These are phyloP conservation scores for Mythimna loreyi DNA, from an alignment of 2,888 invertebrate species.

Conservation along the genomic window DNA sequence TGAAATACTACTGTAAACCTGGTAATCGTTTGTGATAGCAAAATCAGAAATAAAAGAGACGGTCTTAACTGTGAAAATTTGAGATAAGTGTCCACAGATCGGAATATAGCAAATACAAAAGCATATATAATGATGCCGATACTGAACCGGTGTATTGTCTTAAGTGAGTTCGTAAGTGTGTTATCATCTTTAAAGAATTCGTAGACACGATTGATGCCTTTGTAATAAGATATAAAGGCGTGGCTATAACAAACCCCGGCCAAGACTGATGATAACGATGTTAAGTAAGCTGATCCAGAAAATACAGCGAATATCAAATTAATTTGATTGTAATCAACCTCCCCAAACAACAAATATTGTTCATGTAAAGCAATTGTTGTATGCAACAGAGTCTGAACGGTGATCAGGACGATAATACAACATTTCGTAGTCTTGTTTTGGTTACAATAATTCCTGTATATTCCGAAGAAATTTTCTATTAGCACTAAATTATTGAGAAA, in stretches of 20 bases:
- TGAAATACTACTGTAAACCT: not conserved
- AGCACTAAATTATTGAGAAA: slow-evolving; percentile 15
- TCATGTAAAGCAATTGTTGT: not conserved
- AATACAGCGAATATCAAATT: slow-evolving; percentile 11
- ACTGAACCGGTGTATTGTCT: slow-evolving; percentile 7
- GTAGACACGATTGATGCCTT: not conserved
- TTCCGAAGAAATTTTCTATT: slow-evolving; percentile 20
- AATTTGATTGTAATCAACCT: not conserved
- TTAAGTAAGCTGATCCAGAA: slow-evolving; percentile 1
- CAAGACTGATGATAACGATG: not conserved
- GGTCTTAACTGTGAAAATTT: slow-evolving; percentile 2
- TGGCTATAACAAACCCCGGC: slow-evolving; percentile 12
- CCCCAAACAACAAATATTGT: not conserved
- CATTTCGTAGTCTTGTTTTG: slow-evolving; percentile 10
- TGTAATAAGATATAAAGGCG: slow-evolving; percentile 15
- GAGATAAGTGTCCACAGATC: not conserved
- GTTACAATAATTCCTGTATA: slow-evolving; percentile 22
- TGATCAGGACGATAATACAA: slow-evolving; percentile 10
- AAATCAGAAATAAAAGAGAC: not conserved
- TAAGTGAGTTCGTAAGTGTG: not conserved
- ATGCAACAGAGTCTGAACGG: not conserved
- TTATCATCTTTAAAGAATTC: slow-evolving; percentile 18
- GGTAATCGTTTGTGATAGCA: slow-evolving; percentile 8
- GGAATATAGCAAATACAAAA: slow-evolving; percentile 6
- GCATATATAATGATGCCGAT: not conserved